Percentiles rank a stretch among this genome's conserved stretches.
Conservation (phyloP, 2,888 invertebrate species). For the Hirtodrosophila duncani region DNA sequence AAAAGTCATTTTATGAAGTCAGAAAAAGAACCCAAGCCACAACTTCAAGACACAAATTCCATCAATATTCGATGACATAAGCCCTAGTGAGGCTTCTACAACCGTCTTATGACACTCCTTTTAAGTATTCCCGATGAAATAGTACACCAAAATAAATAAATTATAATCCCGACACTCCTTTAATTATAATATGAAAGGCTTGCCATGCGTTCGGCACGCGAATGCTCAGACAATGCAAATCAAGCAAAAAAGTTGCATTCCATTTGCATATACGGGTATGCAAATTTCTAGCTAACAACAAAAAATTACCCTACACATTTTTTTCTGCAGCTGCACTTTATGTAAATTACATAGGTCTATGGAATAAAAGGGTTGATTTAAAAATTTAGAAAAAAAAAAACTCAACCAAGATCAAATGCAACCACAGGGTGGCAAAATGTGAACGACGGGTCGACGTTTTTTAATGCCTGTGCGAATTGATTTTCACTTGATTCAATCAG, state of each 20-base stretch:
- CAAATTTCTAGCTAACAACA: conserved; percentile 18
- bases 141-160: not conserved
- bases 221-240: not conserved
- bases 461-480: not conserved
- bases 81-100: no score
- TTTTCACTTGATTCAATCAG: conserved; percentile 32
- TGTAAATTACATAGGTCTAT: no score
- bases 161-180: conserved; percentile 8
- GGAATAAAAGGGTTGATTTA: conserved; percentile 40
- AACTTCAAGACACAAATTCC: no score
- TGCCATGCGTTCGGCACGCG: conserved; percentile 37
- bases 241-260: conserved; percentile 19
- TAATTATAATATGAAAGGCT: conserved; percentile 51
- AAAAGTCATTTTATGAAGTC: no score
- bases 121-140: not conserved
- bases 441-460: no score
- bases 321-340: conserved; percentile 56
- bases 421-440: not conserved
- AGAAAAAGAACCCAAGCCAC: no score
- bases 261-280: conserved; percentile 40
- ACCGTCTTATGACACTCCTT: no score
- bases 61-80: no score
- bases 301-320: conserved; percentile 47
- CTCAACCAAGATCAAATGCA: conserved; percentile 19
- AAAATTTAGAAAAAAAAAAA: conserved; percentile 14